Conservation (phyloP, 2,113 vertebrate species). For the Hippocampus comes region DNA sequence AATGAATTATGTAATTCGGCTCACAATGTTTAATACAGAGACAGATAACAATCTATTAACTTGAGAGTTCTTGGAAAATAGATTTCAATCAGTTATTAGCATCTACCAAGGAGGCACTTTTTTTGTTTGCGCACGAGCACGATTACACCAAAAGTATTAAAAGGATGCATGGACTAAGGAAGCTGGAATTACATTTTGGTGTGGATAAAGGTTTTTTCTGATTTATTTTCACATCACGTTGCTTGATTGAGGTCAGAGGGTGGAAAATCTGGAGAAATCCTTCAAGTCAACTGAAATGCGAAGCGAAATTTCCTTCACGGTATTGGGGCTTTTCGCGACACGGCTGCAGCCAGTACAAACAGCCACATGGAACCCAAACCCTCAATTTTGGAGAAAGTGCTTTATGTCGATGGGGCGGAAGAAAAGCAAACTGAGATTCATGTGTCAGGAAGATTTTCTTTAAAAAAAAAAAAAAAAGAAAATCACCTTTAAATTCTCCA, state of each 20-base stretch:
- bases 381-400: conserved; percentile 37
- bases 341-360: conserved; percentile 16
- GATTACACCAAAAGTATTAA: neutral
- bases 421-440: conserved; percentile 10
- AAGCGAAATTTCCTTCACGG: neutral
- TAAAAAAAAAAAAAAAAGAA: neutral
- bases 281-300: conserved; percentile 15
- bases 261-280: neutral
- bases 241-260: neutral
- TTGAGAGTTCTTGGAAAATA: too few relatives aligned
- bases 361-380: conserved; percentile 19
- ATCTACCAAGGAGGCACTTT: neutral
- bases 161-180: neutral
- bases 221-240: neutral
- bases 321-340: conserved; percentile 4
- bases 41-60: too few relatives aligned
- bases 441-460: neutral
- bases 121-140: too few relatives aligned
- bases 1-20: too few relatives aligned
- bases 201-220: neutral
- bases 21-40: too few relatives aligned
- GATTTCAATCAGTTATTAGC: too few relatives aligned
- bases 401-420: conserved; percentile 12
- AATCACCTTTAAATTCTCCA: neutral
- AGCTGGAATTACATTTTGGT: neutral